phyloP scores from a whole-genome alignment of 2,797 vertebrate genomes.

The Spinus olivaceus region DNA sequence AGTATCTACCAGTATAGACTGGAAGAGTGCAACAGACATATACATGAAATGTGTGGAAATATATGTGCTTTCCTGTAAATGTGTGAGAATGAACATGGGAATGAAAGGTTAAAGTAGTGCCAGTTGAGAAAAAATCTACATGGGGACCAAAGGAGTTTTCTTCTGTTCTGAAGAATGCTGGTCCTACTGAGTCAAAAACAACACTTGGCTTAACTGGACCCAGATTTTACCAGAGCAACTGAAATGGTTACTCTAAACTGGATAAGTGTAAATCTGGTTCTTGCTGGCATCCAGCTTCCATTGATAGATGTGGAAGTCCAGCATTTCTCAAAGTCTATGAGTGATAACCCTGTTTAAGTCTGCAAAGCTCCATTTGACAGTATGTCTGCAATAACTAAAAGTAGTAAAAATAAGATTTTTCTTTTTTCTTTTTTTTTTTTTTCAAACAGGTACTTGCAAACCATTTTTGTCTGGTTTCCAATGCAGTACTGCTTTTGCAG shows the following conservation, averaged over 20 bases:
- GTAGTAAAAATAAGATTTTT: neutral
- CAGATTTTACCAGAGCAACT: neutral
- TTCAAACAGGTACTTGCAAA: neutral
- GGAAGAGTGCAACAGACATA: neutral
- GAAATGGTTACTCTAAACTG: neutral
- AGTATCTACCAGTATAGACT: neutral
- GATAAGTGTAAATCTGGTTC: neutral
- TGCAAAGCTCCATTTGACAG: neutral
- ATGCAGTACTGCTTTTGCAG: neutral
- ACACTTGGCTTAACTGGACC: neutral
- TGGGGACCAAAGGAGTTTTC: neutral
- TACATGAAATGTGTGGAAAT: neutral
- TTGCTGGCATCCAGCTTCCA: neutral
- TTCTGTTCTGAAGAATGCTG: neutral
- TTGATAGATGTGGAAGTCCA: neutral
- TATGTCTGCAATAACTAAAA: neutral
- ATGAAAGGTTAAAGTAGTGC: neutral
- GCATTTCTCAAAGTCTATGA: neutral
- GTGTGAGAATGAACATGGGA: neutral
- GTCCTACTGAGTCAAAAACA: neutral
- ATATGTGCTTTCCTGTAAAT: neutral
- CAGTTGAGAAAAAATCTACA: neutral
- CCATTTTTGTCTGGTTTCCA: neutral
- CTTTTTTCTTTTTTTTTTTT: neutral
- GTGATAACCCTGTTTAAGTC: neutral